Percentiles rank a stretch among this genome's conserved stretches.
Evolutionary conservation across 2,888 invertebrate genomes (phyloP).

Genomic region (Xylota segnis): DNA sequence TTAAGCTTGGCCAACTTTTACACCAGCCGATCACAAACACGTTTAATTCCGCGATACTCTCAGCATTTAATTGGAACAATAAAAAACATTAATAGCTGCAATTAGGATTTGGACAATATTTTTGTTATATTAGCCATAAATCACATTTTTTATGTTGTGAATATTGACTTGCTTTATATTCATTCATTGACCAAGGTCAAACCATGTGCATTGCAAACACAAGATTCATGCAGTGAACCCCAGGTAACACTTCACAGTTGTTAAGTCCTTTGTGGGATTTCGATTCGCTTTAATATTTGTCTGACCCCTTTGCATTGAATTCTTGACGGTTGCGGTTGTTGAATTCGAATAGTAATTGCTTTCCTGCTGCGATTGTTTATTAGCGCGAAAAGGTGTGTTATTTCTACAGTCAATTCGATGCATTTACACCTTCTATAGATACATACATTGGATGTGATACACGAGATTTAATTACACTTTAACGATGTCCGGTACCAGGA

Average conservation of each 20-base stretch:
- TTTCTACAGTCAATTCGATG: too few species aligned
- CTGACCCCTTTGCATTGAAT: too few species aligned
- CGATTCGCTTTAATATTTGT: too few species aligned
- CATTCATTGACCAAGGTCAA: background rate
- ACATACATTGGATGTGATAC: too few species aligned
- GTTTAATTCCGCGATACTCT: background rate
- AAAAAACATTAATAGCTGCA: slow-evolving; percentile 9
- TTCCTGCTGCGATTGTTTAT: too few species aligned
- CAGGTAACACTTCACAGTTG: background rate
- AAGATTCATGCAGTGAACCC: background rate
- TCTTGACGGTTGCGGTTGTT: too few species aligned
- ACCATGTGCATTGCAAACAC: background rate
- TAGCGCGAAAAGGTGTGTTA: too few species aligned
- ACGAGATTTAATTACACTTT: too few species aligned
- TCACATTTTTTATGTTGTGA: background rate
- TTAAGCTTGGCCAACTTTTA: background rate
- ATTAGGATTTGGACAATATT: slow-evolving; percentile 19
- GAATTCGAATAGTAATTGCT: too few species aligned
- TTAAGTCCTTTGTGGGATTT: too few species aligned
- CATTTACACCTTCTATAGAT: too few species aligned
- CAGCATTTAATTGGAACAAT: background rate
- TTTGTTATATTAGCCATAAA: slow-evolving; percentile 10
- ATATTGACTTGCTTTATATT: background rate
- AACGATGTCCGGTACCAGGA: too few species aligned
- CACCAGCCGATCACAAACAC: background rate